These are phyloP conservation scores for Macrostomum cliftonense DNA, from an alignment of 2,888 invertebrate genomes.

Conservation along the genomic window DNA sequence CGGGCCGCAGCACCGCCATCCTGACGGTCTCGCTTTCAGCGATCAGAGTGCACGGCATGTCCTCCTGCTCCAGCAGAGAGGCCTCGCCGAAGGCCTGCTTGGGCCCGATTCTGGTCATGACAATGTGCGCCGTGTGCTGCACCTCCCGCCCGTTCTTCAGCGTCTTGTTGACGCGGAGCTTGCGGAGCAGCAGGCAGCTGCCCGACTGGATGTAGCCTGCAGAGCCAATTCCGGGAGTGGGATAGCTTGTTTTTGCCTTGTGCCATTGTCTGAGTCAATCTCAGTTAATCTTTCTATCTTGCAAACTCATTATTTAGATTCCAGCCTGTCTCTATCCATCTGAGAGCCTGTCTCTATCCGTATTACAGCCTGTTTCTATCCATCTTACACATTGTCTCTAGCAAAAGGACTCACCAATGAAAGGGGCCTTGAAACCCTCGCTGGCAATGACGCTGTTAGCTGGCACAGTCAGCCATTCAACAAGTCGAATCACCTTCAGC, in stretches of 20 bases:
- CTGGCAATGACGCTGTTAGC: slow-evolving; percentile 32
- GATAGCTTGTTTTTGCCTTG: too few relatives aligned
- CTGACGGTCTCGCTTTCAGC: slow-evolving; percentile 22
- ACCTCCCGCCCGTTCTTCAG: slow-evolving; percentile 25
- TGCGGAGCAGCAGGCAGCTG: slow-evolving; percentile 29
- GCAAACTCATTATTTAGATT: too few relatives aligned
- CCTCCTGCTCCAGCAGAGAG: slow-evolving; percentile 26
- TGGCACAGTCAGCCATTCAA: slow-evolving; percentile 28
- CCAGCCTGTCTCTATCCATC: too few relatives aligned
- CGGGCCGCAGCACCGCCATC: slow-evolving; percentile 25
- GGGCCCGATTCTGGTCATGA: slow-evolving; percentile 26
- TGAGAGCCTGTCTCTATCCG: too few relatives aligned
- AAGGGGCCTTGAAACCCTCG: slow-evolving; percentile 32
- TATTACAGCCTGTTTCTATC: too few relatives aligned
- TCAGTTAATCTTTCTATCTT: too few relatives aligned
- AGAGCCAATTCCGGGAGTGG: too few relatives aligned
- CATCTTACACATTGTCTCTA: too few relatives aligned
- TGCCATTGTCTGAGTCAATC: too few relatives aligned
- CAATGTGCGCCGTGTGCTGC: slow-evolving; percentile 26
- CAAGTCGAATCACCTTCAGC: slow-evolving; percentile 24
- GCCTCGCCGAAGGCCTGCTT: slow-evolving; percentile 31
- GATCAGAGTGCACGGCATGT: slow-evolving; percentile 30
- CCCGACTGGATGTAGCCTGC: slow-evolving; percentile 25
- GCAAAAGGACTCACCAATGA: slow-evolving; percentile 15
- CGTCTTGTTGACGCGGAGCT: slow-evolving; percentile 25